A percentile compares a stretch with the other conserved stretches of the same genome.
Conservation (phyloP, 2,888 invertebrate genomes). For the Drosophila buzzatii region DNA sequence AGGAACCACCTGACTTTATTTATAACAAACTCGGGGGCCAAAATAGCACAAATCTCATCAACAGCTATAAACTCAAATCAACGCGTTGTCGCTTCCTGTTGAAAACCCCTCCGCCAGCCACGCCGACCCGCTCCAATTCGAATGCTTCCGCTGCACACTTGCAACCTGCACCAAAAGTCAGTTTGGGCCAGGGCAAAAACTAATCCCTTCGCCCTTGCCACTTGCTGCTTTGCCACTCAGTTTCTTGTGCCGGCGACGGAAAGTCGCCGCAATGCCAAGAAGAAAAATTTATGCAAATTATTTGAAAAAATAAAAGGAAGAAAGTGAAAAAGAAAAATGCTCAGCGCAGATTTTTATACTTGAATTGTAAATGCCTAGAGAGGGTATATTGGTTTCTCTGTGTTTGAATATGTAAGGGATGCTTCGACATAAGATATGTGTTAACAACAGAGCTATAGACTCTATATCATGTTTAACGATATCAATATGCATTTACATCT, state of each 20-base stretch:
- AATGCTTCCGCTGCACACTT: conserved; percentile 34
- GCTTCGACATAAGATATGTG: neutral
- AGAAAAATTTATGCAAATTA: conserved; percentile 66
- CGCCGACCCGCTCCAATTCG: neutral
- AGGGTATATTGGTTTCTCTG: neutral
- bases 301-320: conserved; percentile 38
- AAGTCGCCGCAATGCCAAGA: conserved; percentile 56
- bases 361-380: neutral
- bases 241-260: conserved; percentile 37
- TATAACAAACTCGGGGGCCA: conserved; percentile 50
- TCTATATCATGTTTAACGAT: no score
- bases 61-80: conserved; percentile 62
- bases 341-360: conserved; percentile 38
- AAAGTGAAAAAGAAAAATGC: conserved; percentile 27
- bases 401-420: neutral
- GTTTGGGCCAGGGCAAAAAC: conserved; percentile 9
- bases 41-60: conserved; percentile 65
- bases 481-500: no score
- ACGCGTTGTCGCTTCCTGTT: conserved; percentile 52
- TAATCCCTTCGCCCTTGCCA: conserved; percentile 24
- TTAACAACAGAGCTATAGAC: neutral
- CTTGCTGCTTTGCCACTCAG: no score
- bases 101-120: neutral
- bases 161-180: conserved; percentile 29
- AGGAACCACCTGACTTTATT: conserved; percentile 42